Percentiles rank a stretch among this genome's conserved stretches.
These are phyloP conservation scores for Origma solitaria DNA, from an alignment of 2,113 vertebrate genomes.

Conservation along the genomic window DNA sequence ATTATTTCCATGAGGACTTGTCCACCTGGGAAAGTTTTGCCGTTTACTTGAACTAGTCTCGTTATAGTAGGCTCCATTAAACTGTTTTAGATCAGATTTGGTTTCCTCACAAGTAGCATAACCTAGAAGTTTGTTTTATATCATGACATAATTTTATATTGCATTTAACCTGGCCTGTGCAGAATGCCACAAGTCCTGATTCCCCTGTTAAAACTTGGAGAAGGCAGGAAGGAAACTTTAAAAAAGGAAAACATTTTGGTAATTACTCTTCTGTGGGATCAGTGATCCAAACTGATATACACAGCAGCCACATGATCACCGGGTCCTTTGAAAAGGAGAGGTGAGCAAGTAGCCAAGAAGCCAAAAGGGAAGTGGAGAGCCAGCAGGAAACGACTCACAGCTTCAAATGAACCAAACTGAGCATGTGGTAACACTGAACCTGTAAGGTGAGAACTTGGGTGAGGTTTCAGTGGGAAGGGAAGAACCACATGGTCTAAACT, in stretches of 20 bases:
- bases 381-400: neutral
- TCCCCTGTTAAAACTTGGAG: neutral
- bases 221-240: neutral
- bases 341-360: rapidly evolving
- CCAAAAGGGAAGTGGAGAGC: rapidly evolving
- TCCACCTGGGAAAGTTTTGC: constrained; percentile 40
- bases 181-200: neutral
- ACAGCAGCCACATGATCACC: rapidly evolving
- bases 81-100: neutral
- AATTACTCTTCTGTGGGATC: neutral
- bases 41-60: constrained; percentile 4
- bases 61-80: neutral
- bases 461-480: neutral
- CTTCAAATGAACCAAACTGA: neutral
- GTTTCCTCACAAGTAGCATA: neutral
- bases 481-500: neutral
- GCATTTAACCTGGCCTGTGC: neutral
- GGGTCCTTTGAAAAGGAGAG: neutral
- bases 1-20: constrained; percentile 57
- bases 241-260: neutral
- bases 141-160: neutral
- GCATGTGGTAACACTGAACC: rapidly evolving
- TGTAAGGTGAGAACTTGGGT: rapidly evolving
- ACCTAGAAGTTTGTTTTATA: neutral
- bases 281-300: neutral